Evolutionary conservation across 1,140 invertebrate genomes (phyloP), one percentile per base, ranked within the genome.

Genomic region (Cydia strobilella): DNA sequence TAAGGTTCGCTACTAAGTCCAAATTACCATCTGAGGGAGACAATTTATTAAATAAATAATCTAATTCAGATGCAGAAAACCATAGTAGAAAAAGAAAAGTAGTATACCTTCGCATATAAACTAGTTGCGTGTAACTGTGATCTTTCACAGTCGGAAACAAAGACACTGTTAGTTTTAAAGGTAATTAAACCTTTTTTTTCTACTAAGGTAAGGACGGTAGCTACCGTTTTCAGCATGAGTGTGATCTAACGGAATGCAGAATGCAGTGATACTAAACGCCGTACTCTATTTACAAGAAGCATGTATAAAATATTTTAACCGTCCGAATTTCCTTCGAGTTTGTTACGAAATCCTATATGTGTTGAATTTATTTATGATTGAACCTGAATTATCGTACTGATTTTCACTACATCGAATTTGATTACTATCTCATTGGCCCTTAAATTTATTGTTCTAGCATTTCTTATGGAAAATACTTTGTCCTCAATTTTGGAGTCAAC

Each of bases 251-350:
- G 3, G 65, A 69, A 69, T 69, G 65, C 65, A 39, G 65, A 35
- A 69, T 69, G 65, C 65, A 35, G 65, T 69, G 65, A 69, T 69
- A 69, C 65, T 69, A 69, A 69, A 69, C n/a, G 27, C 15, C 65
- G 54, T 59, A 39, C n/a, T 69, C 27, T n/a, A 69, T 69, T 69
- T 69, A 69, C 13, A 69, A 42, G 1, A 18, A 2, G 65, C 65
- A 69, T 69, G 65, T 35, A 20, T 59, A 23, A n/a, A 59, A 59
- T 59, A 59, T 12, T 12, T 69, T 23, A 69, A 69, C 65, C 42
- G 3, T 35, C 27, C 65, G 31, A 35, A 35, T 31, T 59, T 59
- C 27, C 27, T 69, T 35, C 6, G 65, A 69, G 27, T 69, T 69
- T 35, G 65, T 69, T 69, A 35, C 27, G 3, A 23, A 39, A 31